Conservation (phyloP, 2,113 vertebrate species). For the Mus spicilegus region DNA sequence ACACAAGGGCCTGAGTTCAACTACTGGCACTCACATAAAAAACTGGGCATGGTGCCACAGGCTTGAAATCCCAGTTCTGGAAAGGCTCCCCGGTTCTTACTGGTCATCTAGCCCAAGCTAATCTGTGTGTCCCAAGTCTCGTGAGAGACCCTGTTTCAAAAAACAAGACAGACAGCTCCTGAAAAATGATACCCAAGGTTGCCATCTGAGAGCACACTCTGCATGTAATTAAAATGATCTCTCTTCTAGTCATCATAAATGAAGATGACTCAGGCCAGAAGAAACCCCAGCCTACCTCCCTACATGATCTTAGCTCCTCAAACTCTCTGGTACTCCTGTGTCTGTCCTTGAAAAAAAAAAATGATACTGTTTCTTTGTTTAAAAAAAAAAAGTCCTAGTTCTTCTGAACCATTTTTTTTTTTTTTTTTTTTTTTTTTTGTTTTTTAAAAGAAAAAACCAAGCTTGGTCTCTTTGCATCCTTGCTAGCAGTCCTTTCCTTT, state of each 20-base stretch:
- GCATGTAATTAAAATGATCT: background rate
- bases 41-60: background rate
- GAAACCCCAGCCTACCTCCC: too few relatives aligned
- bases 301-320: conserved; percentile 89
- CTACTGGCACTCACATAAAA: too few relatives aligned
- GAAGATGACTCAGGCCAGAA: too few relatives aligned
- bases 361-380: conserved; percentile 95
- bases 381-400: too few relatives aligned
- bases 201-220: background rate
- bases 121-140: background rate
- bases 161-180: background rate
- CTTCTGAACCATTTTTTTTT: too few relatives aligned
- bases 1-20: background rate
- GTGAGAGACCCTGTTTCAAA: background rate
- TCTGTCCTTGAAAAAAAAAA: conserved; percentile 95
- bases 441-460: too few relatives aligned
- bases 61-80: background rate
- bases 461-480: conserved; percentile 60
- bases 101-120: background rate
- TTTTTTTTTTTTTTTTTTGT: too few relatives aligned
- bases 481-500: conserved; percentile 67
- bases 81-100: background rate
- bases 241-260: too few relatives aligned
- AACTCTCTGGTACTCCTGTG: conserved; percentile 98
- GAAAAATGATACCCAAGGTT: background rate